Percentiles rank a stretch among this genome's conserved stretches.
Conservation (phyloP, 2,797 vertebrate genomes). For the Nothura maculosa region DNA sequence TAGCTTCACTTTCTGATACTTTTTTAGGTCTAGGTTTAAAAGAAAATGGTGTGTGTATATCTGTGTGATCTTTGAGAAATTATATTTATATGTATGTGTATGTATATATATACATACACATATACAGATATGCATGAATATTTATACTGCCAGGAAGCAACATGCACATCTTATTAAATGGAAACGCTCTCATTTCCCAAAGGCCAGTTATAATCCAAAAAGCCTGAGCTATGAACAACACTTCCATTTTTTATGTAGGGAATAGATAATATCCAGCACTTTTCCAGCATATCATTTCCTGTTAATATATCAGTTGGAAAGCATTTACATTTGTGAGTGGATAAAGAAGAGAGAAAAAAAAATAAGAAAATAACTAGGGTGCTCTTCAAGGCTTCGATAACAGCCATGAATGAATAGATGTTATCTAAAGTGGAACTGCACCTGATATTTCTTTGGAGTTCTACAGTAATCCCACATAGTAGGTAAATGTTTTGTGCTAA, state of each 20-base stretch:
- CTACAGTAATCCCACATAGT: not conserved
- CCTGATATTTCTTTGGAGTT: not conserved
- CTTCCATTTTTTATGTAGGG: not conserved
- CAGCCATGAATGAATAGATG: not conserved
- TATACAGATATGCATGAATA: not conserved
- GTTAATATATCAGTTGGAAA: not conserved
- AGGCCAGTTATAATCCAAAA: not conserved
- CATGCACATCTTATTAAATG: not conserved
- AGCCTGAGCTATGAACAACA: not conserved
- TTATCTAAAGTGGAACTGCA: not conserved
- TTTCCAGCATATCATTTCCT: not conserved
- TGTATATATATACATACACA: not conserved
- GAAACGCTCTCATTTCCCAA: slow-evolving; percentile 26
- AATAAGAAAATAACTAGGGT: not conserved
- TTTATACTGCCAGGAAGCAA: not conserved
- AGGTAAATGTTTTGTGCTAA: not conserved
- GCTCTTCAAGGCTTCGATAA: not conserved
- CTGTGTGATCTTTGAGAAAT: not conserved
- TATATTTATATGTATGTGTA: not conserved
- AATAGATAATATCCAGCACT: not conserved
- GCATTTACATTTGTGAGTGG: not conserved
- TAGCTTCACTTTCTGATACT: not conserved
- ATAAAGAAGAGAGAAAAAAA: not conserved
- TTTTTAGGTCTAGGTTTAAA: not conserved
- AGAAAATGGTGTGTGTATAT: not conserved